Evolutionary conservation across 1,140 invertebrate species (phyloP).

Genomic region (Drosophila subobscura): DNA sequence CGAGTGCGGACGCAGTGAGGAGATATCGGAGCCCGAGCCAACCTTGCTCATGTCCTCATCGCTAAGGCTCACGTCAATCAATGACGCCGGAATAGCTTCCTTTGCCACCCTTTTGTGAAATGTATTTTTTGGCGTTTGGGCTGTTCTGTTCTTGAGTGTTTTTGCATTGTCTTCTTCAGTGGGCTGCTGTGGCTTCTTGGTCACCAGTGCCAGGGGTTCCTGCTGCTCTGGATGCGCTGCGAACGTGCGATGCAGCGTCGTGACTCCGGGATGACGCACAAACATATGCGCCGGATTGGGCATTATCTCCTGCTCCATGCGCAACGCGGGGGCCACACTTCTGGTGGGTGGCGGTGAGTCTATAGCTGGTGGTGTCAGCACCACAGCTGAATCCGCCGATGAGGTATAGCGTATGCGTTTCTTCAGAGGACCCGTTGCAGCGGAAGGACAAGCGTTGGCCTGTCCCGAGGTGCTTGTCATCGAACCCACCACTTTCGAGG

Average conservation of each 20-base stretch:
- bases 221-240: conserved; percentile 69
- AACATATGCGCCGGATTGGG: conserved; percentile 82
- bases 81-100: not conserved
- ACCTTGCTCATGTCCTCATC: conserved; percentile 41
- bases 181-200: conserved; percentile 37
- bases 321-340: conserved; percentile 53
- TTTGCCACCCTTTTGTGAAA: conserved; percentile 21
- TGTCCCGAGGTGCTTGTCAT: too few species aligned
- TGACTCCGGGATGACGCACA: conserved; percentile 83
- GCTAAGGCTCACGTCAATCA: conserved; percentile 27
- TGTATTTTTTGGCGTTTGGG: conserved; percentile 19
- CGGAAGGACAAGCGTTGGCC: not conserved
- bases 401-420: conserved; percentile 86
- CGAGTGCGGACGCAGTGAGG: conserved; percentile 84
- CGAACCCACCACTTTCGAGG: conserved; percentile 83
- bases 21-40: conserved; percentile 2
- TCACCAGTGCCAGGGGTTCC: conserved; percentile 70
- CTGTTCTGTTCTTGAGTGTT: not conserved
- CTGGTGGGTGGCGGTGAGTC: conserved; percentile 73
- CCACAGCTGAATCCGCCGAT: conserved; percentile 62
- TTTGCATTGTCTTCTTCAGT: not conserved
- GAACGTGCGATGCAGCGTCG: conserved; percentile 72
- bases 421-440: conserved; percentile 86
- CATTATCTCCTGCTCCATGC: conserved; percentile 81
- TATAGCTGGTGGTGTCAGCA: conserved; percentile 61